Base-by-base conservation (phyloP, 2,888 invertebrate species). In the Plebejus argus region DNA sequence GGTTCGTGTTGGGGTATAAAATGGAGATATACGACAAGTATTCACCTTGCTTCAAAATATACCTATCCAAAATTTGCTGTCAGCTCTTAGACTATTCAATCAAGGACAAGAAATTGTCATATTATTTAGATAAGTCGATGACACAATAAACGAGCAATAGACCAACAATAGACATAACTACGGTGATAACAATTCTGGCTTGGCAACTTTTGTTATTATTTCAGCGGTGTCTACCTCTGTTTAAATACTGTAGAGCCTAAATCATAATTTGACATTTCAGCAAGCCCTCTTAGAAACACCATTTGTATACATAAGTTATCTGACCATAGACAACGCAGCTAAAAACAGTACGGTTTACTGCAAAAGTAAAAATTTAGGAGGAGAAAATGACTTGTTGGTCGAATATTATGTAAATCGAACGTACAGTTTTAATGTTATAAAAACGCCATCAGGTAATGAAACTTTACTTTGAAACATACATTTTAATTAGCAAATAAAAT, bases 331-430 rank as follows among this genome's bases (percentile, higher is more conserved):
- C 1, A 88, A 87, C 28, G 82, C 86, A 0, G 86, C 82, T 0
- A 80, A 78, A 0, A 92, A 91, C 61, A 79, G 80, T 1, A 91
- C 91, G 1, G 71, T 91, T 3, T 81, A 80, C 10, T 93, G 93
- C 66, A 90, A 87, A 81, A 83, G 86, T 0, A 83, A 83, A 61
- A 92, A 90, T 66, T 33, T 82, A 0, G 56, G 82, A 39, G 90
- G 87, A 0, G 81, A 84, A 33, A 82, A 84, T 39, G 81, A 80
- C 0, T 78, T 81, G 18, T 81, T 79, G 23, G 76, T 89, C 3
- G 82, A 88, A 15, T 53, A 93, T 0, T 87, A 81, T 81, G 87
- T 91, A 0, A 86, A 91, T 39, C 85, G 91, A 77, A 86, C 89
- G 0, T 86, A 84, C 28, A 83, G 80, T 5, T 91, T 93, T 80